Percentiles rank a stretch among this genome's conserved stretches.
Conservation (phyloP, 2,797 vertebrate genomes). For the Acanthurus tractus region DNA sequence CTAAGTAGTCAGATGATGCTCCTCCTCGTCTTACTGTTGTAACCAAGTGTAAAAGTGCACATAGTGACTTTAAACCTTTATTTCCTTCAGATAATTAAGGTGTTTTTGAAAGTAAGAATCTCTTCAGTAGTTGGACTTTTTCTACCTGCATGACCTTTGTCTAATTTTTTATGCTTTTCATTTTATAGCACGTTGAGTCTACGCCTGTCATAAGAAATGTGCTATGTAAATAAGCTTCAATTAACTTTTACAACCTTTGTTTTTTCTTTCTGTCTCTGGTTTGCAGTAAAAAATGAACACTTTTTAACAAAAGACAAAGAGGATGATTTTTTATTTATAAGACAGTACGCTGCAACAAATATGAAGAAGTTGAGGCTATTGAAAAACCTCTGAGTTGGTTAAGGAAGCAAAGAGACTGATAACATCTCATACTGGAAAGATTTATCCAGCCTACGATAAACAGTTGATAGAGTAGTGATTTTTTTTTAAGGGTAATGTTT, state of each 20-base stretch:
- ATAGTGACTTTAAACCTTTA: neutral
- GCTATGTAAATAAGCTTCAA: no score
- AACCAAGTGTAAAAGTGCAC: neutral
- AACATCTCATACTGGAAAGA: neutral
- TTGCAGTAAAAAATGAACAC: no score
- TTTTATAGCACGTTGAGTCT: no score
- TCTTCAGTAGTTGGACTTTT: neutral
- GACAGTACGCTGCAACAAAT: no score
- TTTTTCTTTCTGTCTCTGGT: no score
- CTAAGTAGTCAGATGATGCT: slow-evolving; percentile 1
- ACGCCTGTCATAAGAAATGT: no score
- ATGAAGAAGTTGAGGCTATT: neutral
- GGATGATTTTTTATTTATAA: no score
- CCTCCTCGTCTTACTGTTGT: neutral
- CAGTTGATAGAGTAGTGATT: neutral
- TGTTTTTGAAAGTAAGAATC: neutral
- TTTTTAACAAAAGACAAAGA: no score
- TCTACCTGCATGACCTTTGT: neutral
- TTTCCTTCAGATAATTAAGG: neutral
- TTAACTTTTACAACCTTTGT: no score
- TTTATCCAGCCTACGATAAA: neutral
- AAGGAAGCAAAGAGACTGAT: neutral
- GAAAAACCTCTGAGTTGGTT: neutral
- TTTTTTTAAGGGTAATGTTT: neutral
- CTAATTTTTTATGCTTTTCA: no score